Percentiles rank a stretch among this genome's conserved stretches.
These are phyloP conservation scores for Neosilurus hyrtlii DNA, from an alignment of 2,797 vertebrate genomes.

Conservation along the genomic window DNA sequence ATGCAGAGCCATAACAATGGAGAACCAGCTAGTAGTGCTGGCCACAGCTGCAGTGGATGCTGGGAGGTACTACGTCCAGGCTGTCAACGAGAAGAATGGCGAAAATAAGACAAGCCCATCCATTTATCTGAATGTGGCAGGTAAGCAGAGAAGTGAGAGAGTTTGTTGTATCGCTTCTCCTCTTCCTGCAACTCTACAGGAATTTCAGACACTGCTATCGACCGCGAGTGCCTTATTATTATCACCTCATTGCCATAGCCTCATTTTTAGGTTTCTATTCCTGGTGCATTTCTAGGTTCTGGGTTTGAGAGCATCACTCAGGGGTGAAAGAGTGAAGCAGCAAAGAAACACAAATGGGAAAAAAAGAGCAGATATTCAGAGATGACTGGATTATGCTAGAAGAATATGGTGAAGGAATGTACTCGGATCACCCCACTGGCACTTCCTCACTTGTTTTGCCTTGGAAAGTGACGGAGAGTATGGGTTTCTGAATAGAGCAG, in stretches of 20 bases:
- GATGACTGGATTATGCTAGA: slow-evolving; percentile 1
- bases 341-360: slow-evolving; percentile 12
- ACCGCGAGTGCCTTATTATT: slow-evolving; percentile 41
- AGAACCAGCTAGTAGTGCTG: slow-evolving; percentile 81
- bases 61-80: slow-evolving; percentile 79
- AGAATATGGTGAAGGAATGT: slow-evolving; percentile 12
- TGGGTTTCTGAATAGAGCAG: not conserved
- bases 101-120: slow-evolving; percentile 81
- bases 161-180: slow-evolving; percentile 42
- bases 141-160: slow-evolving; percentile 66
- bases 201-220: slow-evolving; percentile 44
- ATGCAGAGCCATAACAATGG: slow-evolving; percentile 77
- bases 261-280: slow-evolving; percentile 24
- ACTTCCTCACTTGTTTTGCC: slow-evolving; percentile 16
- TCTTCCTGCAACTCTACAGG: slow-evolving; percentile 37
- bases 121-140: slow-evolving; percentile 68
- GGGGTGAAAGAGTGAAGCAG: slow-evolving; percentile 17
- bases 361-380: slow-evolving; percentile 18
- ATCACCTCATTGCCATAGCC: slow-evolving; percentile 30
- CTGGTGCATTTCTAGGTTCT: slow-evolving; percentile 10
- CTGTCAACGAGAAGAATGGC: slow-evolving; percentile 79
- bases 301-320: slow-evolving; percentile 25
- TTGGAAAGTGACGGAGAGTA: slow-evolving; percentile 6
- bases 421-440: slow-evolving; percentile 28
- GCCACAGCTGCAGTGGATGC: slow-evolving; percentile 60